A percentile compares a stretch with the other conserved stretches of the same genome.
Conservation (phyloP, 2,888 invertebrate species). For the Trichogramma dendrolimi region DNA sequence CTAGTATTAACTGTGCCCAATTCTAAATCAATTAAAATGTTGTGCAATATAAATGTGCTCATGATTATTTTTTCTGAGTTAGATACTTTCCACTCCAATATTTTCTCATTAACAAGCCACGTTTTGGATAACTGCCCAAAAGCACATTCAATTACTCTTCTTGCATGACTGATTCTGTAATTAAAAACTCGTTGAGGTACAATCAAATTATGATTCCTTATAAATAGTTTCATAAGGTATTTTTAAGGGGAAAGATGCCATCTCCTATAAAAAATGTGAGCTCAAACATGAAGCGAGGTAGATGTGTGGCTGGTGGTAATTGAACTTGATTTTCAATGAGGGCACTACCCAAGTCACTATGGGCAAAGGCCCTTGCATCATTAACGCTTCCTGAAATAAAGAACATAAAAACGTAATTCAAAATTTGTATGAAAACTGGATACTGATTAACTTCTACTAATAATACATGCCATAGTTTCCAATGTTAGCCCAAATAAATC, state of each 20-base stretch:
- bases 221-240: constrained; percentile 2
- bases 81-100: neutral
- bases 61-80: neutral
- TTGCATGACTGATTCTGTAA: neutral
- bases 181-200: neutral
- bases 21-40: neutral
- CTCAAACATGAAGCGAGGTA: neutral
- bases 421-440: neutral
- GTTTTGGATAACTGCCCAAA: neutral
- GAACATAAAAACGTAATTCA: neutral
- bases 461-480: constrained; percentile 3
- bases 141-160: constrained; percentile 4
- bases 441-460: neutral
- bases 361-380: constrained; percentile 1
- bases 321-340: neutral
- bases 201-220: neutral
- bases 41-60: neutral
- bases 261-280: neutral
- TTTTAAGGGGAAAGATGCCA: neutral
- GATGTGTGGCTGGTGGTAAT: neutral
- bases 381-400: neutral
- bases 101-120: neutral
- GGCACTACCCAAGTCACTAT: neutral
- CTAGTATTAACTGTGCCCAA: neutral
- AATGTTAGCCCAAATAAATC: constrained; percentile 5